Evolutionary conservation across 2,888 invertebrate genomes (phyloP), one percentile per base, ranked within the genome.

Genomic region (Platynereis dumerilii): DNA sequence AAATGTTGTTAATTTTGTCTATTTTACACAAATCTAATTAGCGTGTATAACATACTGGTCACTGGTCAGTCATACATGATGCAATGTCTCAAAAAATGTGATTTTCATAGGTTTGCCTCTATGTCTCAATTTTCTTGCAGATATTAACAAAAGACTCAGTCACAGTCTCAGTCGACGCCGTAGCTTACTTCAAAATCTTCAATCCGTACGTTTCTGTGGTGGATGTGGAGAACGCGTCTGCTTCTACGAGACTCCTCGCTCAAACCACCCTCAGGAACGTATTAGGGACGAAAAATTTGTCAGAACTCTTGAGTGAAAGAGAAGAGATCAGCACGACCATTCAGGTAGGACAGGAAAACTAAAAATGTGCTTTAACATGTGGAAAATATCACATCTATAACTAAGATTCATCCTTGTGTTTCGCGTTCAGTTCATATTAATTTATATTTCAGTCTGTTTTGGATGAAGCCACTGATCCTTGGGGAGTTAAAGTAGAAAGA

Each of bases 91-190:
- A n/a, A n/a, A n/a, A n/a, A n/a, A n/a, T n/a, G n/a, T n/a, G n/a
- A n/a, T n/a, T n/a, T n/a, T n/a, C n/a, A n/a, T n/a, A n/a, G n/a
- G n/a, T 34, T 12, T 12, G 12, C 34, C 12, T 7, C 12, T 34
- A 7, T 34, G 34, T 7, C 7, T 7, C 34, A 34, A 7, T 22
- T 48, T 48, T 48, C 3, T 22, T 61, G 58, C 78, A 81, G 72
- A 75, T 81, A 72, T 69, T 82, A 29, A 80, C 82, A n/a, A 73
- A 79, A 61, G 82, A 83, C 68, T 78, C 79, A 45, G 80, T 82
- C 17, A 82, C 81, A 2, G 78, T 82, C 27, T 73, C 78, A 0
- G 78, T 70, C 2, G 75, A 76, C 57, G 75, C 75, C 2, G 73
- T 75, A 10, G 74, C 75, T 28, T 75, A 76, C 60, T 75, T 68